Conservation (phyloP, 2,797 vertebrate species). For the Galago senegalensis region DNA sequence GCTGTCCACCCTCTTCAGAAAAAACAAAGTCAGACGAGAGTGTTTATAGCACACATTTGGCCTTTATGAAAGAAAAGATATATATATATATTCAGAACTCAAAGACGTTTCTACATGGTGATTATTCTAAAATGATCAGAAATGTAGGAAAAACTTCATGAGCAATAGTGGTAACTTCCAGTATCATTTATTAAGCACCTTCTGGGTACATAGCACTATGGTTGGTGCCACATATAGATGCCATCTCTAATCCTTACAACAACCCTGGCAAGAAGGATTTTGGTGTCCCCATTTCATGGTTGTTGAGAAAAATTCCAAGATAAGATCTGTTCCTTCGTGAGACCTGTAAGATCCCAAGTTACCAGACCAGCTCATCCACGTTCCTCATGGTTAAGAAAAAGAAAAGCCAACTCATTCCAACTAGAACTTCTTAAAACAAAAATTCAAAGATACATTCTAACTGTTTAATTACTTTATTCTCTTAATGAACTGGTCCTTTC, state of each 20-base stretch:
- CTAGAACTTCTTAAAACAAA: not conserved
- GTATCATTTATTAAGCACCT: not conserved
- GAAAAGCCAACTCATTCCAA: not conserved
- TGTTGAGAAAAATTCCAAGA: not conserved
- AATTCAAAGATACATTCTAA: not conserved
- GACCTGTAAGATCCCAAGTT: not conserved
- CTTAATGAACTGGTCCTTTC: not conserved
- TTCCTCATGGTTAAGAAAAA: not conserved
- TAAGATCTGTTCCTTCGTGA: not conserved
- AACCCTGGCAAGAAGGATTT: not conserved
- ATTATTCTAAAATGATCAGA: not conserved
- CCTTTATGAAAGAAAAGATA: not conserved
- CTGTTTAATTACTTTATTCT: not conserved
- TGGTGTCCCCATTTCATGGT: not conserved
- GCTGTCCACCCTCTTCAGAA: not conserved
- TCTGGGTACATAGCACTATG: not conserved
- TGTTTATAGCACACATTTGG: rapidly evolving
- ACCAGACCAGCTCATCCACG: not conserved
- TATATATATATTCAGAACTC: not conserved
- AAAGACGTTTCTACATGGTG: not conserved
- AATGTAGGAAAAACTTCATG: not conserved
- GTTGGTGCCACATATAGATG: not conserved
- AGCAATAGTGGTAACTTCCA: not conserved
- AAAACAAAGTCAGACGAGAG: not conserved
- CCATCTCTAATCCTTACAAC: not conserved